Evolutionary conservation across 2,888 invertebrate genomes (phyloP).

Genomic region (Scelioninae gen. 1): DNA sequence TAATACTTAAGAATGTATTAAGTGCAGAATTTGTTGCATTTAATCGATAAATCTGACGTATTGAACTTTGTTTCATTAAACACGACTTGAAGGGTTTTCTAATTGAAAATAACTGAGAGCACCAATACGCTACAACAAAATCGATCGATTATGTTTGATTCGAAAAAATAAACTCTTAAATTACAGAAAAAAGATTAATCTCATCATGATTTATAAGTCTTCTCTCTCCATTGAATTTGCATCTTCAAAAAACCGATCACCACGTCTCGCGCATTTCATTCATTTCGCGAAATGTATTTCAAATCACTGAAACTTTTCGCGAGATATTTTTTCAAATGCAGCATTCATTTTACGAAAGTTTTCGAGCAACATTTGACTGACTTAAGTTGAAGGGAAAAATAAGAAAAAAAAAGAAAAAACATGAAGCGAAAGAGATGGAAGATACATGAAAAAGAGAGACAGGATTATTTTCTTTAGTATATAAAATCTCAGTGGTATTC

Average conservation of each 20-base stretch:
- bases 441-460: constrained; percentile 2
- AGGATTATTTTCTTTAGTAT: constrained; percentile 29
- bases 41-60: too few species aligned
- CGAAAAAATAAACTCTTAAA: too few species aligned
- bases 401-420: constrained; percentile 1
- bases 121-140: too few species aligned
- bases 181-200: neutral
- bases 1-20: too few species aligned
- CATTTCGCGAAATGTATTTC: constrained; percentile 9
- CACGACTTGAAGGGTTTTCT: too few species aligned
- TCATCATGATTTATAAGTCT: too few species aligned
- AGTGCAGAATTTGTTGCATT: too few species aligned
- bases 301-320: constrained; percentile 22
- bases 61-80: too few species aligned
- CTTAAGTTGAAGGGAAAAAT: constrained; percentile 10
- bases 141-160: too few species aligned
- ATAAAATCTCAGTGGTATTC: constrained; percentile 35
- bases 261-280: constrained; percentile 9
- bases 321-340: constrained; percentile 30
- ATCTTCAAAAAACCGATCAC: constrained; percentile 10
- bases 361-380: constrained; percentile 45
- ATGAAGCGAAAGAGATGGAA: neutral
- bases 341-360: constrained; percentile 45
- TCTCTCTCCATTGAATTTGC: neutral
- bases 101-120: too few species aligned